Evolutionary conservation across 2,888 invertebrate genomes (phyloP), one percentile per base, ranked within the genome.

Genomic region (Polydrusus cervinus): DNA sequence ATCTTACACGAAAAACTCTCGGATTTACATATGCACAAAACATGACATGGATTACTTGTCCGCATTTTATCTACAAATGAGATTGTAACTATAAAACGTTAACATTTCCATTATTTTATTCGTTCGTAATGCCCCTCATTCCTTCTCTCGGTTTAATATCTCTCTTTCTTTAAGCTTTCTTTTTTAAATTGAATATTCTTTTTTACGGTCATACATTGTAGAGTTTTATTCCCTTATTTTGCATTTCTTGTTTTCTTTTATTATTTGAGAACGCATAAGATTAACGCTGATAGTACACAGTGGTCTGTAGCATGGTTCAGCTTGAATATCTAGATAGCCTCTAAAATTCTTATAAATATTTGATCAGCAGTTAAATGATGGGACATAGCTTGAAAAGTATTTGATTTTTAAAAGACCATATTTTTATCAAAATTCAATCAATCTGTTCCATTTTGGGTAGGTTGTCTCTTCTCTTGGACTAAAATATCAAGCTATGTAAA

Each of bases 1-100:
- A 83, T 83, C 83, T 83, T 82, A 81, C 78, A 77, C 74, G 81
- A 83, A 83, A 83, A 83, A 82, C 81, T 80, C 73, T 53, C 74
- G 81, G 81, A 83, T 83, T 83, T 83, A 83, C 83, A 83, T 83
- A 81, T 83, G 82, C 81, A 82, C 81, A 82, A 81, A 83, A 83
- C 82, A 82, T 80, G 82, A 81, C 81, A 79, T 78, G 78, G 81
- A 80, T 80, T 79, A 81, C 77, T 79, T 79, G 53, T 49, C 81
- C 79, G 51, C 79, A 80, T 80, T 79, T 79, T 81, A 81, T 80
- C 80, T 78, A 55, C 77, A 79, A 80, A 79, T 78, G 75, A 81
- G 78, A 79, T 80, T 80, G 73, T 76, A 76, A 74, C 77, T 73
- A 76, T 76, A 85, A 80, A 70, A 75, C 67, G 81, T 82, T 55